Base-by-base conservation (phyloP, 2,888 invertebrate genomes). In the Hirtodrosophila trivittata region DNA sequence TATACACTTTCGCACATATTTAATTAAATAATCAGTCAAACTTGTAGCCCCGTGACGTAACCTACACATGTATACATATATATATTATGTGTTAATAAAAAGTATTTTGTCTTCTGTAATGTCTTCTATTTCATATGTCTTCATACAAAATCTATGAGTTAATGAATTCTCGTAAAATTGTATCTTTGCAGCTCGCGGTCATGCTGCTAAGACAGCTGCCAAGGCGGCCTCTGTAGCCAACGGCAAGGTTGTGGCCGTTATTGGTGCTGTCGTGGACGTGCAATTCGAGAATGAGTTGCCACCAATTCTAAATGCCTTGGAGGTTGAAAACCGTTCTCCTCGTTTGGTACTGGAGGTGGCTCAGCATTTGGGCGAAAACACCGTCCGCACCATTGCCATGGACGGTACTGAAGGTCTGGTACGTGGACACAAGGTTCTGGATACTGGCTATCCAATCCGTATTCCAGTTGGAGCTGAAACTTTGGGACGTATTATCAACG, bases 221-320 rank as follows among this genome's bases (percentile, higher is more conserved):
- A 86, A 86, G 52, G 80, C 71, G 21, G 82, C 81, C 39, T 87
- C 73, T 33, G 86, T 51, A 37, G 81, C 65, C 62, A 89, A 86
- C 54, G 88, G 88, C 26, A 89, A 72, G 52, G 76, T 98, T 72
- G 97, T 97, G 33, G 97, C 96, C 83, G 98, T 98, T 52, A 98
- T 98, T 89, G 98, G 98, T 91, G 98, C 98, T 85, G 98, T 98
- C 69, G 98, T 98, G 35, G 98, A 98, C 89, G 97, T 97, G 0
- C 97, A 98, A 90, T 98, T 98, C 87, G 97, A 97, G 47, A 95
- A 95, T 59, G 92, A 93, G 14, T 92, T 98, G 54, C 98, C 98
- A 26, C 96, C 96, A 8, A 98, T 98, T 89, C 92, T 98, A 69
- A 98, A 98, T 91, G 97, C 98, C 14, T 92, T 98, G 71, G 97